Evolutionary conservation across 2,113 vertebrate species (phyloP), one percentile per base, ranked within the genome.

Genomic region (Alouatta palliata): DNA sequence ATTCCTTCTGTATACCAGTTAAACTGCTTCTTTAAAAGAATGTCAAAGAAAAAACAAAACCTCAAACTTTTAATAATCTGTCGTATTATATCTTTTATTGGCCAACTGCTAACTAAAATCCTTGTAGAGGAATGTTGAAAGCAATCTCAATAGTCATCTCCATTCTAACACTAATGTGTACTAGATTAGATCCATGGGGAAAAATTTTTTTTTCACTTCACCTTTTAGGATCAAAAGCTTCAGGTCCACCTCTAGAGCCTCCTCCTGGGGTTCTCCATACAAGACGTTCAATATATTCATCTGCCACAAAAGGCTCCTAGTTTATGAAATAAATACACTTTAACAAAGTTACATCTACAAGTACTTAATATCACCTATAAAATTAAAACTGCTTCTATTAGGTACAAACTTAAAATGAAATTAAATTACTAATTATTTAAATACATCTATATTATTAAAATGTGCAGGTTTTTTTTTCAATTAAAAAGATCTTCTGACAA

Each of bases 221-320:
- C 99, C 99, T 99, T 99, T 99, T 99, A 0, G 99, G 99, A 98
- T 99, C 99, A 97, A 99, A 99, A 77, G 99, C 99, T 98, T 99
- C 99, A 68, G 99, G 98, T 97, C 99, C 99, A 98, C 99, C 99
- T 99, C 99, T 99, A 96, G 99, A 99, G 88, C 99, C 99, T 98
- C 99, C 99, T 97, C 99, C 99, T 23, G 99, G 99, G 92, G 99
- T 99, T 98, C 99, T 99, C 99, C 99, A 99, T 32, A 99, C 99
- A 98, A 99, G 98, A 89, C 99, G 99, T 96, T 99, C 99, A 95
- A 99, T 99, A 98, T 99, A 99, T 97, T 99, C 99, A 99, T 99
- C 99, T 75, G 99, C 99, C 98, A 99, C 99, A 98, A 99, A 99
- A 81, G 99, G 99, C 97, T 99, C 99, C 99, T 99, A 97, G 90